Conservation (phyloP, 2,888 invertebrate genomes). For the Scotopteryx bipunctaria region DNA sequence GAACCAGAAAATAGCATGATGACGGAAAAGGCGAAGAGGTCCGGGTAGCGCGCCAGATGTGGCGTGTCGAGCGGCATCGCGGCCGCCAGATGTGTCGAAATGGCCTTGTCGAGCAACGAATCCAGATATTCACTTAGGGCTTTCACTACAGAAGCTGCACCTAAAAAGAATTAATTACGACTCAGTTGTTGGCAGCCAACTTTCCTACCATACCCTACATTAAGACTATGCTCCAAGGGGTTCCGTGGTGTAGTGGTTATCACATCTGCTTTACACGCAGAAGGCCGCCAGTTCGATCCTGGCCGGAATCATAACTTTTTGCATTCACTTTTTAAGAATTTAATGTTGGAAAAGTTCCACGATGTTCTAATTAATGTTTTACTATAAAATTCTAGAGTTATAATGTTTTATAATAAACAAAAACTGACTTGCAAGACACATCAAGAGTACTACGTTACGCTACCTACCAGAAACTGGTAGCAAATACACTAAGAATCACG, state of each 20-base stretch:
- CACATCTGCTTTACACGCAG: conserved; percentile 87
- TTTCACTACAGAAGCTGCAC: conserved; percentile 92
- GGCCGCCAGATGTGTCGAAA: conserved; percentile 84
- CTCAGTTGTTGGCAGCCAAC: too few species aligned
- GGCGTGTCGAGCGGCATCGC: conserved; percentile 86
- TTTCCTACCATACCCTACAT: conserved; percentile 1
- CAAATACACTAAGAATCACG: too few species aligned
- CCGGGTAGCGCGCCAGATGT: conserved; percentile 88
- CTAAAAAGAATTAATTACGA: conserved; percentile 56
- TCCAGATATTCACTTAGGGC: conserved; percentile 92
- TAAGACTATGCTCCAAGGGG: conserved; percentile 8
- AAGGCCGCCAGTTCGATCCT: conserved; percentile 64
- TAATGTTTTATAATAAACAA: too few species aligned
- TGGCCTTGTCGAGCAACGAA: conserved; percentile 85
- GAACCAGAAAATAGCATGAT: conserved; percentile 88
- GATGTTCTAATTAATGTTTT: background rate
- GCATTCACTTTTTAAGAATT: conserved; percentile 21
- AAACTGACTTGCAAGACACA: too few species aligned
- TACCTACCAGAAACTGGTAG: too few species aligned
- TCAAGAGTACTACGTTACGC: too few species aligned
- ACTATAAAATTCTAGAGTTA: background rate
- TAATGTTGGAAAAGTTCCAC: too few species aligned
- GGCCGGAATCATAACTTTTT: conserved; percentile 55
- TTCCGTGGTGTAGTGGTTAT: conserved; percentile 93
- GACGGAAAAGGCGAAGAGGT: conserved; percentile 89